Evolutionary conservation across 2,888 invertebrate species (phyloP), one percentile per base, ranked within the genome.

Genomic region (Drosophila nr. perissopoda): DNA sequence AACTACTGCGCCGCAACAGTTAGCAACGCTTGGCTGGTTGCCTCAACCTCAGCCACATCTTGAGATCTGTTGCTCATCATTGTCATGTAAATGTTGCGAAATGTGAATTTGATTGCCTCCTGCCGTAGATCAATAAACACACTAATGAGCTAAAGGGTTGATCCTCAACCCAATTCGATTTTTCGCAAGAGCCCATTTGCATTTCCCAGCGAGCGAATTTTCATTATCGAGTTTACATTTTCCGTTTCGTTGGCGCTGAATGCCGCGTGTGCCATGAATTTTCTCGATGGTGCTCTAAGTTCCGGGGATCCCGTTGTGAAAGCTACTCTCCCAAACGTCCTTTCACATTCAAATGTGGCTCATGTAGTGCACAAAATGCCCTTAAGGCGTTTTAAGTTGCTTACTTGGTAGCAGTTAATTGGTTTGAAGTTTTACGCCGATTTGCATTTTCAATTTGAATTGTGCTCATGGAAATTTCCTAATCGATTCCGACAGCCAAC

Each of bases 21-120:
- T 82, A 83, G 83, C 68, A 62, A 81, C 72, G 87, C 89, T 79
- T 84, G 73, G 65, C 11, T 84, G 89, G 62, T 18, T 83, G 87
- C 77, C 34, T 70, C 61, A 61, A 13, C 58, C 65, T 64, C 66
- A 57, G 59, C 52, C 58, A 36, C 66, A 63, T 70, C 69, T 65
- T 56, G 54, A 59, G 70, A 65, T 61, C 57, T 27, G 61, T 59
- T 65, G 46, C 46, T 46, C 46, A 46, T 46, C 79, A 75, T 87
- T 87, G 91, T 91, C 88, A 91, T 91, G 91, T 83, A 90, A 91
- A 91, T 91, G 76, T 81, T 80, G 83, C 88, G 70, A 90, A 90
- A 91, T 91, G 82, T 81, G 88, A 82, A 83, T 89, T 91, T 91
- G 88, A 91, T 91, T 91, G 91, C 91, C 82, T 83, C 67, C 83